phyloP scores from a whole-genome alignment of 64 coral and sea anemone species.

The Hydrozoanthus tunicans region DNA sequence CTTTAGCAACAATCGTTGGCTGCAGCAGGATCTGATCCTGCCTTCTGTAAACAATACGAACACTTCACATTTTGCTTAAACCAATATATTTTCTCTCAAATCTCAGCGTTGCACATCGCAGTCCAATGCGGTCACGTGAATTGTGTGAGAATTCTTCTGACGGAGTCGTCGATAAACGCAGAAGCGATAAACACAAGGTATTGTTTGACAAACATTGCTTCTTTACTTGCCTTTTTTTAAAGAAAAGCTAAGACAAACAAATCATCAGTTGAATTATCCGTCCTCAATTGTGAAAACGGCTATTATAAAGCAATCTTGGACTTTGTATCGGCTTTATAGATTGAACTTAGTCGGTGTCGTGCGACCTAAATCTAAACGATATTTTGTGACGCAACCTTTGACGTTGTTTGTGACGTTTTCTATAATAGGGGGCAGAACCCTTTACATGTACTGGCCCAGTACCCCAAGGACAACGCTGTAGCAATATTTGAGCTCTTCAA shows the following conservation, averaged over 20 bases:
- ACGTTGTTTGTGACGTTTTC: neutral
- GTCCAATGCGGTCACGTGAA: constrained; percentile 95
- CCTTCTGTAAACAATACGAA: too few species aligned
- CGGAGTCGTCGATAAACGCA: constrained; percentile 88
- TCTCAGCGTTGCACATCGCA: constrained; percentile 84
- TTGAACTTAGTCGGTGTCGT: too few species aligned
- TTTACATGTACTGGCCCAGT: constrained; percentile 84
- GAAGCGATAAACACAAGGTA: constrained; percentile 83
- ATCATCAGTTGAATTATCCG: too few species aligned
- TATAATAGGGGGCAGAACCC: constrained; percentile 79
- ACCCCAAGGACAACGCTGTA: constrained; percentile 89
- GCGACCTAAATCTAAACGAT: too few species aligned
- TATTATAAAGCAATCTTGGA: neutral
- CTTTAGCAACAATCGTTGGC: too few species aligned
- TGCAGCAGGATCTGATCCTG: too few species aligned
- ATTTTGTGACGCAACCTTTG: neutral
- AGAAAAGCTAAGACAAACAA: neutral
- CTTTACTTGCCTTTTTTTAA: neutral
- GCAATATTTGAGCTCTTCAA: constrained; percentile 90
- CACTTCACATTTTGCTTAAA: neutral
- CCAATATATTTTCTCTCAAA: neutral
- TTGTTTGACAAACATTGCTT: neutral
- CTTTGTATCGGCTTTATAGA: neutral
- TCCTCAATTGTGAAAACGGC: too few species aligned
- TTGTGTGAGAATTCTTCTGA: constrained; percentile 81